These are phyloP conservation scores for Orthosia cruda DNA, from an alignment of 2,888 invertebrate species.

Conservation along the genomic window DNA sequence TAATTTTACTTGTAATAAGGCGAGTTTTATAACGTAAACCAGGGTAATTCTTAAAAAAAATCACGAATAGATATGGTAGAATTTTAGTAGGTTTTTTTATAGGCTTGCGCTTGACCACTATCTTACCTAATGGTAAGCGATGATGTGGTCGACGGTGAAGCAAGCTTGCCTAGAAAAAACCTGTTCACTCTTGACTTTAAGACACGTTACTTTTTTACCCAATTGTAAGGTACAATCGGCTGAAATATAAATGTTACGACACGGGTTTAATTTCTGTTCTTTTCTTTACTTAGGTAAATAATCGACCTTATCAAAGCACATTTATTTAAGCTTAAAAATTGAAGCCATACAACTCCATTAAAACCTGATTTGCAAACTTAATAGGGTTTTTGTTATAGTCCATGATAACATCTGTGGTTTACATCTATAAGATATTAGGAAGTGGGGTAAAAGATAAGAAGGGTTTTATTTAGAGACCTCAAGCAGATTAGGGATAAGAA, in stretches of 20 bases:
- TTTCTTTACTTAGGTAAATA: neutral
- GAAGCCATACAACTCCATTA: slow-evolving; percentile 27
- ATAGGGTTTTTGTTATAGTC: slow-evolving; percentile 43
- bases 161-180: no score
- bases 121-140: no score
- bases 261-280: neutral
- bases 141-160: no score
- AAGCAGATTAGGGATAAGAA: slow-evolving; percentile 17
- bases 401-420: slow-evolving; percentile 49
- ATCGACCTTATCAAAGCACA: neutral
- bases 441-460: slow-evolving; percentile 37
- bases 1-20: no score
- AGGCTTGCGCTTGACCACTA: no score
- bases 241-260: neutral
- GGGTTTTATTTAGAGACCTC: slow-evolving; percentile 48
- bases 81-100: no score
- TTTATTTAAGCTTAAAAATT: neutral
- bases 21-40: no score
- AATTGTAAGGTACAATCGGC: neutral
- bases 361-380: slow-evolving; percentile 47
- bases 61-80: no score
- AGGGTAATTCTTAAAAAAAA: no score
- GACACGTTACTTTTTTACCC: no score
- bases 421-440: slow-evolving; percentile 54
- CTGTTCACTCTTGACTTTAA: no score